Evolutionary conservation across 2,797 vertebrate species (phyloP), one percentile per base, ranked within the genome.

Genomic region (Cheirogaleus major): DNA sequence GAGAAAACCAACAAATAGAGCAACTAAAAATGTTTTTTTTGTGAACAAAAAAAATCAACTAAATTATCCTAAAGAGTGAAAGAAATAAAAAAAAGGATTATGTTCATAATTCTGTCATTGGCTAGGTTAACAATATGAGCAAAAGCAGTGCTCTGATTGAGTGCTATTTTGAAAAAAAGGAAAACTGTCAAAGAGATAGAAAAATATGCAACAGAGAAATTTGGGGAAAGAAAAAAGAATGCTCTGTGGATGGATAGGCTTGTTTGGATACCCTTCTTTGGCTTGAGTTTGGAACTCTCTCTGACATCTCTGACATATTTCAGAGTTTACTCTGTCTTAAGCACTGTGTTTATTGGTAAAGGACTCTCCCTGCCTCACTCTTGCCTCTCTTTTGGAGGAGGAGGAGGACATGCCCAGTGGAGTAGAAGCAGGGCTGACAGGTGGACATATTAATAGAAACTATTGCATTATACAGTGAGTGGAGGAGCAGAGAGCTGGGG

Each of bases 271-370:
- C 20, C 48, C 30, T 70, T 91, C 63, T 88, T 93, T 87, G 70
- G 38, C 57, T 69, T 45, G 75, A 59, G 43, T 80, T 86, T 83
- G 70, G 75, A 90, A 93, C 73, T 92, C 43, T 79, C n/a, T 63
- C 69, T 93, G 63, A 85, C 18, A 57, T 86, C 11, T 61, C 55
- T 73, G 55, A 80, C 22, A 25, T 32, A 32, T 82, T 90, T 94
- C 43, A 73, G 32, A 85, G 52, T 59, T 89, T 72, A 48, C 69
- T 67, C 25, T 82, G 18, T 10, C 4, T 41, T 65, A 22, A 59
- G 43, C 50, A 61, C 30, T 23, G 8, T 50, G 11, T 7, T 1
- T 48, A 3, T 32, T 80, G 41, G 6, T 65, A 30, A 63, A 72
- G 18, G 85, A 65, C 55, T 67, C 38, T 87, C 17, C 27, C 32